A percentile compares a stretch with the other conserved stretches of the same genome.
Conservation (phyloP, 1,140 invertebrate genomes). For the Drosophila pachea region DNA sequence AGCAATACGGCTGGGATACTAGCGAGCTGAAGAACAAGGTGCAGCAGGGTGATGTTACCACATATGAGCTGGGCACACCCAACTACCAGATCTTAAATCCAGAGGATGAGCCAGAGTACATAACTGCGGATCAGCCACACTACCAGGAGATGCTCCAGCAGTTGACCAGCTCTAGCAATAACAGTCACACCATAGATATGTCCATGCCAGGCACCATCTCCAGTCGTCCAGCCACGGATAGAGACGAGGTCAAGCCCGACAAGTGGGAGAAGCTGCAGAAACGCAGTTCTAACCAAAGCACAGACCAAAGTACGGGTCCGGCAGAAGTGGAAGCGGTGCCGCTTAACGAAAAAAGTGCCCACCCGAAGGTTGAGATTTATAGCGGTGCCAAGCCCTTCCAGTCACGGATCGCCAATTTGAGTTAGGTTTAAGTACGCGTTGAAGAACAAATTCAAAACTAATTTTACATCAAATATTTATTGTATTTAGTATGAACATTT, state of each 20-base stretch:
- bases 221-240: background rate
- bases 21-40: slow-evolving; percentile 61
- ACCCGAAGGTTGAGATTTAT: slow-evolving; percentile 46
- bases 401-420: slow-evolving; percentile 50
- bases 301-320: background rate
- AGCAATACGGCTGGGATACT: slow-evolving; percentile 48
- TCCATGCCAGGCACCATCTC: slow-evolving; percentile 19
- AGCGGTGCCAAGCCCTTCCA: slow-evolving; percentile 57
- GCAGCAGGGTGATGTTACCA: slow-evolving; percentile 64
- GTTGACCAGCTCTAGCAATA: slow-evolving; percentile 40
- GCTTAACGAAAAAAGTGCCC: background rate
- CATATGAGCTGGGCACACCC: slow-evolving; percentile 65
- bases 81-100: slow-evolving; percentile 72
- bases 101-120: slow-evolving; percentile 66
- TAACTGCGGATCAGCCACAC: slow-evolving; percentile 69
- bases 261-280: slow-evolving; percentile 54
- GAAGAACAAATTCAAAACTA: background rate
- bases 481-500: too few species aligned
- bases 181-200: slow-evolving; percentile 52
- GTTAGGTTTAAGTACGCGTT: slow-evolving; percentile 23
- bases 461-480: background rate
- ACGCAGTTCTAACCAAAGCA: slow-evolving; percentile 28
- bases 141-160: slow-evolving; percentile 56
- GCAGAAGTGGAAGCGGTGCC: slow-evolving; percentile 1
- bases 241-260: background rate